Percentiles rank a stretch among this genome's conserved stretches.
Evolutionary conservation across 2,797 vertebrate species (phyloP).

Genomic region (Saxicola maurus): DNA sequence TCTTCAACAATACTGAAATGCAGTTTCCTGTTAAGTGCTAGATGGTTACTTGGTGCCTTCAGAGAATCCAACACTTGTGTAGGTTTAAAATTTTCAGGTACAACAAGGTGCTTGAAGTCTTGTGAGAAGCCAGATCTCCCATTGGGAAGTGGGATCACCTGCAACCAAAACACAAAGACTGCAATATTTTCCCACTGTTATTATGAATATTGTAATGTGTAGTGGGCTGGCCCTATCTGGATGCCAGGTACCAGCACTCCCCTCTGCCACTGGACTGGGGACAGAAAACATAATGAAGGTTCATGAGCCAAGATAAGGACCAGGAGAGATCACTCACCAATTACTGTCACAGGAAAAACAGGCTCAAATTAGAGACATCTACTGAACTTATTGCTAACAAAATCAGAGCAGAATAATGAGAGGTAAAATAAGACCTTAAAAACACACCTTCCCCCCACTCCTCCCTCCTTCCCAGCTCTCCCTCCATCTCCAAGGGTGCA

Average conservation of each 20-base stretch:
- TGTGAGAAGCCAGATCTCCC: constrained; percentile 28
- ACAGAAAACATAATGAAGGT: not conserved
- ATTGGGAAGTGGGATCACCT: constrained; percentile 78
- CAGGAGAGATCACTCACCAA: not conserved
- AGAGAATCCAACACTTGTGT: constrained; percentile 77
- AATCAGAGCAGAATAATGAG: not conserved
- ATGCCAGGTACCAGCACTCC: not conserved
- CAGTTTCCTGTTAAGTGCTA: constrained; percentile 33
- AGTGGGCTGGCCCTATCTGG: not conserved
- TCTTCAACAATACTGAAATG: constrained; percentile 78
- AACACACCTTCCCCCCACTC: accelerated
- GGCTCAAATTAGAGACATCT: not conserved
- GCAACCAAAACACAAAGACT: constrained; percentile 24
- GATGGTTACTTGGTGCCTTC: constrained; percentile 37
- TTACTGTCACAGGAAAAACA: not conserved
- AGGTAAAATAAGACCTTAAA: not conserved
- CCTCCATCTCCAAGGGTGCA: not conserved
- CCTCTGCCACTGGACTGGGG: not conserved
- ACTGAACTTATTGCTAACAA: not conserved
- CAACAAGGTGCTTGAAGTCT: constrained; percentile 73
- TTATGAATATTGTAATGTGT: not conserved
- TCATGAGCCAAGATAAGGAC: not conserved
- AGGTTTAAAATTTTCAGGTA: constrained; percentile 82
- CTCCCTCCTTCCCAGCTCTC: not conserved
- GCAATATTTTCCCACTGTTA: not conserved